Evolutionary conservation across 2,888 invertebrate species (phyloP).

Genomic region (Eurytoma adleriae): DNA sequence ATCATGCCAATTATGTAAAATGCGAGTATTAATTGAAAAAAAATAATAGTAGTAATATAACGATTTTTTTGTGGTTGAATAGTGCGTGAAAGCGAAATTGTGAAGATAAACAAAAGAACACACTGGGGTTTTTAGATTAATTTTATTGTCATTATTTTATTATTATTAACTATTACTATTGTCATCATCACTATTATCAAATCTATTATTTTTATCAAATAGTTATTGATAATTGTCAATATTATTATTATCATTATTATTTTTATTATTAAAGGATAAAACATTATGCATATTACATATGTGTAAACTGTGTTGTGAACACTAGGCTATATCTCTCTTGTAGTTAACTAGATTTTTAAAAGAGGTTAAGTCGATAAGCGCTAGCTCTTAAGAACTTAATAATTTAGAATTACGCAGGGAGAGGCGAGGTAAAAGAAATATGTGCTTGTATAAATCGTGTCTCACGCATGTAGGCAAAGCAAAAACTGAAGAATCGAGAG

Average conservation of each 20-base stretch:
- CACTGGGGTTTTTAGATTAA: slow-evolving; percentile 53
- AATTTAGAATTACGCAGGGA: neutral
- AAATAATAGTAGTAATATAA: slow-evolving; percentile 29
- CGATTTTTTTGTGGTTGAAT: slow-evolving; percentile 47
- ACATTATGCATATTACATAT: slow-evolving; percentile 22
- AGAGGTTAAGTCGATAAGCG: slow-evolving; percentile 49
- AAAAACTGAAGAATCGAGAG: slow-evolving; percentile 16
- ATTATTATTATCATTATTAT: slow-evolving; percentile 36
- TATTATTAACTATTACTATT: slow-evolving; percentile 40
- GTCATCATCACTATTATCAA: slow-evolving; percentile 50
- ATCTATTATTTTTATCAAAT: slow-evolving; percentile 41
- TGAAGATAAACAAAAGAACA: slow-evolving; percentile 50
- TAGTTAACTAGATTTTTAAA: slow-evolving; percentile 65
- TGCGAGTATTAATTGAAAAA: slow-evolving; percentile 66
- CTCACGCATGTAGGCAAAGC: slow-evolving; percentile 35
- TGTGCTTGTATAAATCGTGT: slow-evolving; percentile 41
- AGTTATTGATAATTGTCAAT: slow-evolving; percentile 37
- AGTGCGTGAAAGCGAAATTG: slow-evolving; percentile 48
- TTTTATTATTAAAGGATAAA: slow-evolving; percentile 17
- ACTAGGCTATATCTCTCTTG: slow-evolving; percentile 67
- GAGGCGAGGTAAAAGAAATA: slow-evolving; percentile 17
- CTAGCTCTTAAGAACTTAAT: slow-evolving; percentile 19
- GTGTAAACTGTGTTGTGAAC: slow-evolving; percentile 70
- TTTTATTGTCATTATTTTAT: slow-evolving; percentile 48
- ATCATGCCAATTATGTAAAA: slow-evolving; percentile 69